Evolutionary conservation across 2,888 invertebrate species (phyloP).

Genomic region (Dicranocentrus wangi): DNA sequence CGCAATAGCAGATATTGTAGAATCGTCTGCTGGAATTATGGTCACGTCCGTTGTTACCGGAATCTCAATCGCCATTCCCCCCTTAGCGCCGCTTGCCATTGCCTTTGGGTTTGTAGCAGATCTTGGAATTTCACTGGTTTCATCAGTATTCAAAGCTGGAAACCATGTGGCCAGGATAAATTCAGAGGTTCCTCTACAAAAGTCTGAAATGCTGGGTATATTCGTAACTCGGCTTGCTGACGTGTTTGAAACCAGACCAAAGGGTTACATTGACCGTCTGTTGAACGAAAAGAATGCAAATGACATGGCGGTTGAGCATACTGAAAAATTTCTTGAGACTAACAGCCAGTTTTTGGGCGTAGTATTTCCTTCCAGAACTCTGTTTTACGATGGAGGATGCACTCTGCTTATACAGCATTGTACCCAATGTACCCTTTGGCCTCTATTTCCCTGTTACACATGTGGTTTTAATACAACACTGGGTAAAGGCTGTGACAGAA

Average conservation of each 20-base stretch:
- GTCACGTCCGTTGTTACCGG: conserved; percentile 32
- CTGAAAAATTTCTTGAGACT: conserved; percentile 5
- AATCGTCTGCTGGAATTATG: conserved; percentile 40
- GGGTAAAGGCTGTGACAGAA: no score
- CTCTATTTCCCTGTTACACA: no score
- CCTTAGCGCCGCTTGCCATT: conserved; percentile 12
- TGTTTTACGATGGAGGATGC: conserved; percentile 21
- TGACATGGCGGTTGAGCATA: conserved; percentile 29
- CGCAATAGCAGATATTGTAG: conserved; percentile 62
- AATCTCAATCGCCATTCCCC: conserved; percentile 49
- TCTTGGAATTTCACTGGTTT: neutral
- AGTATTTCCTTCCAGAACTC: conserved; percentile 44
- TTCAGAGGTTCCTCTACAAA: conserved; percentile 22
- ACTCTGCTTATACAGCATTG: no score
- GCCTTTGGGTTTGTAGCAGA: conserved; percentile 21
- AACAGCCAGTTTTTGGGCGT: conserved; percentile 26
- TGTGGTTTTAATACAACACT: no score
- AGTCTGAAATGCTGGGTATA: conserved; percentile 17
- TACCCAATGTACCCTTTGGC: no score
- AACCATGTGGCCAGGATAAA: conserved; percentile 43
- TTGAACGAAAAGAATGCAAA: conserved; percentile 31
- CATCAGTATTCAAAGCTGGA: conserved; percentile 9
- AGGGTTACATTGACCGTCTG: conserved; percentile 39
- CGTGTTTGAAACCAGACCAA: conserved; percentile 16
- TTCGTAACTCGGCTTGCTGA: conserved; percentile 7